These are phyloP conservation scores for Platysteira castanea DNA, from an alignment of 2,113 vertebrate genomes.

Conservation along the genomic window DNA sequence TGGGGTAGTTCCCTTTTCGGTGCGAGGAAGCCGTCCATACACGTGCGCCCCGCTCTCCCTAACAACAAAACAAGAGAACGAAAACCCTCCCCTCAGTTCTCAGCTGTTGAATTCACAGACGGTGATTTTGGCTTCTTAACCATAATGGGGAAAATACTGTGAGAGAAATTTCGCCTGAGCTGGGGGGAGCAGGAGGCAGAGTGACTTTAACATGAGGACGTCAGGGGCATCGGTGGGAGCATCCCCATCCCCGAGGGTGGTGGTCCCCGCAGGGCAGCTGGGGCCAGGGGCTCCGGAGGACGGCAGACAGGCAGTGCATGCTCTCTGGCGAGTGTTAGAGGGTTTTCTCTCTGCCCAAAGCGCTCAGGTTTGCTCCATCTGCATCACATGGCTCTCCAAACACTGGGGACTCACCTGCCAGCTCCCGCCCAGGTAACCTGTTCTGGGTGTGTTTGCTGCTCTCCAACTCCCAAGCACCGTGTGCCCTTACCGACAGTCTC, in stretches of 20 bases:
- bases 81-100: neutral
- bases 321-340: neutral
- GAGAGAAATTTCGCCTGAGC: neutral
- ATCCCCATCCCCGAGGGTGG: fast-evolving
- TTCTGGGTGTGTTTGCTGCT: no score
- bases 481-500: fast-evolving
- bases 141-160: fast-evolving
- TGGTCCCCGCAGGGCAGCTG: neutral
- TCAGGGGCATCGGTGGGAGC: neutral
- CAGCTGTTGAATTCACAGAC: neutral
- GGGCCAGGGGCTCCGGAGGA: neutral
- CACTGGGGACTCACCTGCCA: neutral
- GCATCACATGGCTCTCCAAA: neutral
- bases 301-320: fast-evolving
- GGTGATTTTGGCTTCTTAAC: neutral
- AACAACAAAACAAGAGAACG: neutral
- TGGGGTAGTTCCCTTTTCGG: neutral
- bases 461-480: fast-evolving
- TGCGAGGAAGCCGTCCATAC: fast-evolving
- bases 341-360: no score
- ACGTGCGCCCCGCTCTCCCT: neutral
- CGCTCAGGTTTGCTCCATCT: fast-evolving
- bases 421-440: fast-evolving
- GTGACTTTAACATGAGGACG: fast-evolving
- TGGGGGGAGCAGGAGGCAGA: neutral